Percentiles rank a stretch among this genome's conserved stretches.
Evolutionary conservation across 2,113 vertebrate species (phyloP).

Genomic region (Spermophilus dauricus): DNA sequence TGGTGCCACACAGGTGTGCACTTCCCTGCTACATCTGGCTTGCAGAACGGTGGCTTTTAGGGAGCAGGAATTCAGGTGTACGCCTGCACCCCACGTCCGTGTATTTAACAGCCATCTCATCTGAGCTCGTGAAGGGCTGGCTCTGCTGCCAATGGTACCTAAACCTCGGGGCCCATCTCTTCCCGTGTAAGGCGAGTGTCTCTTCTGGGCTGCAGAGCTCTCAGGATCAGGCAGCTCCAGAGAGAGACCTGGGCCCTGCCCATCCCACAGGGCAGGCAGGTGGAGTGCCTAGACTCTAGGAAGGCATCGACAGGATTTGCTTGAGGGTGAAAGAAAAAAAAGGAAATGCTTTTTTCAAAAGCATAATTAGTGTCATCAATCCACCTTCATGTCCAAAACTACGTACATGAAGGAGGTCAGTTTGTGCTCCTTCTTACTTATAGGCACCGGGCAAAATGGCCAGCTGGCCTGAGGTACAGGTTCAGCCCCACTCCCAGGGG

Average conservation of each 20-base stretch:
- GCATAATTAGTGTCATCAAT: not conserved
- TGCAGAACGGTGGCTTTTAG: too few relatives aligned
- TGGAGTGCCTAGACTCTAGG: not conserved
- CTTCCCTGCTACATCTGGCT: not conserved
- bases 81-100: not conserved
- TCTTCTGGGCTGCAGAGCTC: fast-evolving
- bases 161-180: not conserved
- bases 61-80: not conserved
- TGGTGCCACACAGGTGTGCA: fast-evolving
- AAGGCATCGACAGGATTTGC: not conserved
- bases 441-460: not conserved
- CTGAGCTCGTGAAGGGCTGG: too few relatives aligned
- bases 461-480: not conserved
- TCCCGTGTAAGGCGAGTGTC: fast-evolving
- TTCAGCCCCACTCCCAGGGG: not conserved
- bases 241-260: not conserved
- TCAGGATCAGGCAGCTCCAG: not conserved
- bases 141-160: not conserved
- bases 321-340: too few relatives aligned
- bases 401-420: fast-evolving
- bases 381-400: not conserved
- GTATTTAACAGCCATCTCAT: not conserved
- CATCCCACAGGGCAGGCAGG: not conserved
- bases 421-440: fast-evolving
- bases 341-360: not conserved